Percentiles rank a stretch among this genome's conserved stretches.
These are phyloP conservation scores for Clarias fuscus DNA, from an alignment of 2,797 vertebrate genomes.

Conservation along the genomic window DNA sequence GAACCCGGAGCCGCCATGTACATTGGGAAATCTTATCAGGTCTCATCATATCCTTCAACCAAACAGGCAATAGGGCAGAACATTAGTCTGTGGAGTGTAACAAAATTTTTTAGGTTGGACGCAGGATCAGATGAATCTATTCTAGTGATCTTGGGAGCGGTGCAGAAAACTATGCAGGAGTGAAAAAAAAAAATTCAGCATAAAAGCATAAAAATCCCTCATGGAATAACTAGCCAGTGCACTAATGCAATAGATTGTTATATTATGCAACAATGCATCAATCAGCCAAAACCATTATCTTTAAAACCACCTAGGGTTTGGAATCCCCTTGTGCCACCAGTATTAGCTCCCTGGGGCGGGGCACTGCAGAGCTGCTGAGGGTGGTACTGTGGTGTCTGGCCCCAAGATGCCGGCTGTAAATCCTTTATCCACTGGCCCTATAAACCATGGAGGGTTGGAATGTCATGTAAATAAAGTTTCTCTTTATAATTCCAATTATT, in stretches of 20 bases:
- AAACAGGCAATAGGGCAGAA: conserved; percentile 12
- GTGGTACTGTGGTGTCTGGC: too few relatives aligned
- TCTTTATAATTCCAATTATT: too few relatives aligned
- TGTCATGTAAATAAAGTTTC: too few relatives aligned
- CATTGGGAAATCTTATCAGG: conserved; percentile 40
- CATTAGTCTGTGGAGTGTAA: neutral
- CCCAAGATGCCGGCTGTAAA: too few relatives aligned
- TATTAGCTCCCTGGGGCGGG: too few relatives aligned
- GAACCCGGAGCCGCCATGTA: conserved; percentile 35
- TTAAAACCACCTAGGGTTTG: too few relatives aligned
- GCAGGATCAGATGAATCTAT: neutral
- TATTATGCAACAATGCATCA: neutral
- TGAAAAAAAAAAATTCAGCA: neutral
- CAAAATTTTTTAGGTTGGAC: neutral
- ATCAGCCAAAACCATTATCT: too few relatives aligned
- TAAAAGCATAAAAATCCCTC: neutral
- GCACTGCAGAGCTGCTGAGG: too few relatives aligned
- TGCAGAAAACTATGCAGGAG: neutral
- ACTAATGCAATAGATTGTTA: neutral
- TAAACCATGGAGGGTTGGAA: too few relatives aligned
- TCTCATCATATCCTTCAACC: conserved; percentile 41
- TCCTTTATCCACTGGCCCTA: too few relatives aligned
- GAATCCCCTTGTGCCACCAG: too few relatives aligned
- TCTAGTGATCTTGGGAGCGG: neutral
- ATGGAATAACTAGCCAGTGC: neutral